A percentile compares a stretch with the other conserved stretches of the same genome.
phyloP scores from a whole-genome alignment of 2,797 vertebrate genomes.

The Cryptoprocta ferox region DNA sequence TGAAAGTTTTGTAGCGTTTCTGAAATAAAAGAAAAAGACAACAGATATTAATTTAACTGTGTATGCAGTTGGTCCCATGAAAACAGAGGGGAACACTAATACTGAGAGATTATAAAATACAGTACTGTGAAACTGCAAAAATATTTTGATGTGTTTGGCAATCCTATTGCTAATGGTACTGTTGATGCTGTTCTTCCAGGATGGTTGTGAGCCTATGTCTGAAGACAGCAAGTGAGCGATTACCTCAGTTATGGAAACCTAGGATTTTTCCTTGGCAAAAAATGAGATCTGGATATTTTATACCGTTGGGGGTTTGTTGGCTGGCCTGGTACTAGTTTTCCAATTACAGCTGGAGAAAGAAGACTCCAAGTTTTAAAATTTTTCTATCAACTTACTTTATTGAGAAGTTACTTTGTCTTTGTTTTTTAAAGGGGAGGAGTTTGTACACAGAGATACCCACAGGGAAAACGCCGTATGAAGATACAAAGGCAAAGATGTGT shows the following conservation, averaged over 20 bases:
- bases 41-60: background rate
- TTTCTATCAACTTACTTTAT: background rate
- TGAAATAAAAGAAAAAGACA: background rate
- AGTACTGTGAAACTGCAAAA: background rate
- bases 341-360: background rate
- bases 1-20: background rate
- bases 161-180: background rate
- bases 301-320: no score
- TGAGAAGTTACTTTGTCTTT: no score
- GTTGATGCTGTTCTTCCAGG: rapidly evolving
- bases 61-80: background rate
- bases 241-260: background rate
- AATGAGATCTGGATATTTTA: background rate
- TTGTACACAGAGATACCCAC: background rate
- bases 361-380: background rate
- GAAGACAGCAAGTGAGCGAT: background rate
- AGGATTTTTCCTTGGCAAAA: no score
- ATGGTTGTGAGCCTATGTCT: no score
- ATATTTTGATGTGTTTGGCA: rapidly evolving
- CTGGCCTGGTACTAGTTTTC: background rate
- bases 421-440: background rate
- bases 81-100: background rate
- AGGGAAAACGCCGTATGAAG: background rate
- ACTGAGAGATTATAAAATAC: background rate
- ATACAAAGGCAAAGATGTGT: rapidly evolving